Percentiles rank a stretch among this genome's conserved stretches.
Evolutionary conservation across 2,888 invertebrate genomes (phyloP).

Genomic region (Microdon myrmicae): DNA sequence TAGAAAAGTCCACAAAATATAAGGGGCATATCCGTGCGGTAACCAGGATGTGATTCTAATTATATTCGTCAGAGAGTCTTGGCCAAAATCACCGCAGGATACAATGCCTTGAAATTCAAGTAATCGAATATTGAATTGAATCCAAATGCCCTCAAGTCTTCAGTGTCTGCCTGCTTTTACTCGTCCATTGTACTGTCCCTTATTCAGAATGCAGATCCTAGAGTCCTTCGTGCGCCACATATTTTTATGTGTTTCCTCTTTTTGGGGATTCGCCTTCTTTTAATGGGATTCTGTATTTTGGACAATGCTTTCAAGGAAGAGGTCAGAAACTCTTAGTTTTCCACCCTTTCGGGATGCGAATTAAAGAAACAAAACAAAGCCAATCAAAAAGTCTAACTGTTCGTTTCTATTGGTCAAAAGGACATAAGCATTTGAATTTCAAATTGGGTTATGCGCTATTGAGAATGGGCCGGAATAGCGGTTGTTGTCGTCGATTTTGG

Average conservation of each 20-base stretch:
- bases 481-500: conserved; percentile 16
- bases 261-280: conserved; percentile 1
- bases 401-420: conserved; percentile 35
- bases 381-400: conserved; percentile 30
- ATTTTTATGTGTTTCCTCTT: conserved; percentile 6
- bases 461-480: too few relatives aligned
- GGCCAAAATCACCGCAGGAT: conserved; percentile 38
- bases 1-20: too few relatives aligned
- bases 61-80: conserved; percentile 47
- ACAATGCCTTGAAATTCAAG: conserved; percentile 37
- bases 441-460: conserved; percentile 37
- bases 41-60: conserved; percentile 43
- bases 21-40: conserved; percentile 36
- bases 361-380: conserved; percentile 20
- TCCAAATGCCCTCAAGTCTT: conserved; percentile 22
- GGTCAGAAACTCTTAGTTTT: conserved; percentile 37
- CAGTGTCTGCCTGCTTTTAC: too few relatives aligned
- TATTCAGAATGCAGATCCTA: conserved; percentile 28
- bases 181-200: too few relatives aligned
- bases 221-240: conserved; percentile 14
- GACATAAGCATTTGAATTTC: conserved; percentile 40
- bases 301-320: conserved; percentile 18
- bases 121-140: conserved; percentile 44
- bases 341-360: conserved; percentile 6
- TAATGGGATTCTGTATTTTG: conserved; percentile 36